A percentile compares a stretch with the other conserved stretches of the same genome.
These are phyloP conservation scores for Neodon shergylaensis DNA, from an alignment of 2,113 vertebrate genomes.

Conservation along the genomic window DNA sequence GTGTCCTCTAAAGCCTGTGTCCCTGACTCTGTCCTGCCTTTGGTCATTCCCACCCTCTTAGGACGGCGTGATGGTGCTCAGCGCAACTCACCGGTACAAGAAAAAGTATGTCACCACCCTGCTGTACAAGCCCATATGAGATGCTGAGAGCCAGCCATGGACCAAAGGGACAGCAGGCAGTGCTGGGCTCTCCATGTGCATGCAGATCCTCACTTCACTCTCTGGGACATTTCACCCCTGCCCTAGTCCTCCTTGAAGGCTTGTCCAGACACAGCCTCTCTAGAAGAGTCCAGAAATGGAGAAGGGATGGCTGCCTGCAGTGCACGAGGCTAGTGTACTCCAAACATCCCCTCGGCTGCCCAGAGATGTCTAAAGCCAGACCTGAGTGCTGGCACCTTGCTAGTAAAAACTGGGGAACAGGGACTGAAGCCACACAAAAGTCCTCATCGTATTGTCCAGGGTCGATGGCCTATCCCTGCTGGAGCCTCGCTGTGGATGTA, in stretches of 20 bases:
- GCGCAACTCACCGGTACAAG: slow-evolving; percentile 97
- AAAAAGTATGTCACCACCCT: slow-evolving; percentile 99
- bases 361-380: neutral
- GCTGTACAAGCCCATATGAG: slow-evolving; percentile 97
- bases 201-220: slow-evolving; percentile 69
- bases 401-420: neutral
- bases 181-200: slow-evolving; percentile 32
- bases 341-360: neutral
- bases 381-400: neutral
- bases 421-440: neutral
- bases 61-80: slow-evolving; percentile 99
- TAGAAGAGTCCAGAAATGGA: neutral
- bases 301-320: fast-evolving
- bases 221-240: slow-evolving; percentile 77
- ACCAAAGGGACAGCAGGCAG: neutral
- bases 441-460: neutral
- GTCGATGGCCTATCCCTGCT: neutral
- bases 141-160: neutral
- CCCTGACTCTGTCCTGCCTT: slow-evolving; percentile 36
- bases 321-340: fast-evolving
- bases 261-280: slow-evolving; percentile 69
- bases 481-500: neutral
- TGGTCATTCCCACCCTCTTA: slow-evolving; percentile 75
- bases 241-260: slow-evolving; percentile 67
- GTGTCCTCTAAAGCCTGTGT: fast-evolving